phyloP scores from a whole-genome alignment of 2,113 vertebrate species.

The Atractosteus spatula region DNA sequence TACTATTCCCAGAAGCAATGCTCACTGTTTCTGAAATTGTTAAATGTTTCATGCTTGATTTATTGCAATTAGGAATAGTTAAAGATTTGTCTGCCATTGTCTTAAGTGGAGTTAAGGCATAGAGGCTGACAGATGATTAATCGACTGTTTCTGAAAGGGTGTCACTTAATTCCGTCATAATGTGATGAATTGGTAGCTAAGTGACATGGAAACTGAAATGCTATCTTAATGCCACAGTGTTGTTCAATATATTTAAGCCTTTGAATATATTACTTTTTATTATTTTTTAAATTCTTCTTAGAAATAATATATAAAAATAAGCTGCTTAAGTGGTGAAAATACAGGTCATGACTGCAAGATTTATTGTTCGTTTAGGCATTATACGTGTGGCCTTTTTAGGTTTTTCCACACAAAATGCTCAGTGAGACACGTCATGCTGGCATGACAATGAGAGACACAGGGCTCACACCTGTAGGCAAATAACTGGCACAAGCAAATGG shows the following conservation, averaged over 20 bases:
- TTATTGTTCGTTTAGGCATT: too few relatives aligned
- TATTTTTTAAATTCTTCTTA: too few relatives aligned
- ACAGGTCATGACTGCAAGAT: too few relatives aligned
- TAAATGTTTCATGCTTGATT: slow-evolving; percentile 26
- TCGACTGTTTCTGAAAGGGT: not conserved
- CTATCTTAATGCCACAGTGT: not conserved
- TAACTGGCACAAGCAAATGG: not conserved
- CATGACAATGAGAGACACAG: too few relatives aligned
- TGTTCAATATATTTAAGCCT: too few relatives aligned
- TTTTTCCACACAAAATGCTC: too few relatives aligned
- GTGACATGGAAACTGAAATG: not conserved
- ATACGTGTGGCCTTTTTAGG: too few relatives aligned
- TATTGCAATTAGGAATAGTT: slow-evolving; percentile 23
- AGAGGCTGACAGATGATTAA: not conserved
- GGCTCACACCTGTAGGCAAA: not conserved
- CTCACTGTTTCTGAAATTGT: slow-evolving; percentile 3
- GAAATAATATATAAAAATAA: too few relatives aligned
- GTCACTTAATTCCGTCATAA: not conserved
- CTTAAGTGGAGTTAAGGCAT: slow-evolving; percentile 13
- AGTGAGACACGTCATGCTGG: too few relatives aligned
- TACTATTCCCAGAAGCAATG: slow-evolving; percentile 16
- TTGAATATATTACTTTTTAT: too few relatives aligned
- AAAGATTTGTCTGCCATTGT: slow-evolving; percentile 7
- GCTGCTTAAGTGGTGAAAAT: too few relatives aligned
- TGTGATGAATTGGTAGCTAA: not conserved